Conservation (phyloP, 2,888 invertebrate genomes). For the Pycnomerus fuliginosus region DNA sequence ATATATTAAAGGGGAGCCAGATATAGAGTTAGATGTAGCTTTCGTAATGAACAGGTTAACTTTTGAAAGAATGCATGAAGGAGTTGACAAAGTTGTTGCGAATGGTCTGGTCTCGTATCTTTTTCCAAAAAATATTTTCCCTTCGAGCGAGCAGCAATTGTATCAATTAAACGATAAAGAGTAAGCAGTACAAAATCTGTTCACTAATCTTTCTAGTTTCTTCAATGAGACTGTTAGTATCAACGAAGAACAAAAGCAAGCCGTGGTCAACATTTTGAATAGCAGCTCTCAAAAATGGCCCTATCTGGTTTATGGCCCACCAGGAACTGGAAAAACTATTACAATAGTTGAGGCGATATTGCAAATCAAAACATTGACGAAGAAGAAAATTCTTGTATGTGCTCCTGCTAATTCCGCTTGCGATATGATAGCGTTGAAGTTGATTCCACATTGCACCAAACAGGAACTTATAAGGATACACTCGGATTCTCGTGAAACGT, state of each 20-base stretch:
- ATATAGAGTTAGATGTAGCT: conserved; percentile 49
- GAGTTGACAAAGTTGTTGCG: conserved; percentile 41
- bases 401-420: conserved; percentile 73
- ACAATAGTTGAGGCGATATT: conserved; percentile 71
- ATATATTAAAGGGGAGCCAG: conserved; percentile 30
- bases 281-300: conserved; percentile 67
- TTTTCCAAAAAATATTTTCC: too few species aligned
- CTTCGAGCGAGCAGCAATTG: background rate
- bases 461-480: conserved; percentile 55
- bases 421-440: conserved; percentile 61
- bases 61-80: conserved; percentile 55
- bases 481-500: conserved; percentile 48
- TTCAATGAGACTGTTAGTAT: conserved; percentile 50
- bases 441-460: conserved; percentile 35
- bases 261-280: conserved; percentile 66
- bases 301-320: conserved; percentile 84
- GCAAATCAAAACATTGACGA: conserved; percentile 49
- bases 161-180: background rate
- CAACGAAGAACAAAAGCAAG: conserved; percentile 64
- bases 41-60: conserved; percentile 54
- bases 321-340: conserved; percentile 77
- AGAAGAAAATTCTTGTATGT: conserved; percentile 60
- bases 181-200: background rate
- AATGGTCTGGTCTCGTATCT: conserved; percentile 29
- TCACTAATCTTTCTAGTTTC: conserved; percentile 32